Evolutionary conservation across 2,888 invertebrate species (phyloP).

Genomic region (Sminthurinus aureus): DNA sequence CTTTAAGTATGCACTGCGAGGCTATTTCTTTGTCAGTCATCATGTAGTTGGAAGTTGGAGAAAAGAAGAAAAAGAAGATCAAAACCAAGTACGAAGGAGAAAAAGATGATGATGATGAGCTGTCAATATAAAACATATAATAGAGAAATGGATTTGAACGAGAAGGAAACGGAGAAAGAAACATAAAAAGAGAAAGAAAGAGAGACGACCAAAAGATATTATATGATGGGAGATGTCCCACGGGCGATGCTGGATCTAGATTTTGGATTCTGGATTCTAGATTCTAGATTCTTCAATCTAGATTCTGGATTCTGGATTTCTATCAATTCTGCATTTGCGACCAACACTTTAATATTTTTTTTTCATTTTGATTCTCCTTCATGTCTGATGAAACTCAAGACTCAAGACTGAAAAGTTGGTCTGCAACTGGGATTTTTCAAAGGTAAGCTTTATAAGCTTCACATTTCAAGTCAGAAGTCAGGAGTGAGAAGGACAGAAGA

Average conservation of each 20-base stretch:
- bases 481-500: neutral
- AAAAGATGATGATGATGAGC: slow-evolving; percentile 37
- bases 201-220: neutral
- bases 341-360: slow-evolving; percentile 25
- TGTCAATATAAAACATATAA: slow-evolving; percentile 41
- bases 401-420: neutral
- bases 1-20: neutral
- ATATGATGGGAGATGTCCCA: slow-evolving; percentile 31
- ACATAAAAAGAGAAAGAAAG: neutral
- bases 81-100: neutral
- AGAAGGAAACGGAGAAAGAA: slow-evolving; percentile 8
- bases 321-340: slow-evolving; percentile 20
- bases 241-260: slow-evolving; percentile 31
- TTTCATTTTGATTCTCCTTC: neutral
- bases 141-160: slow-evolving; percentile 24
- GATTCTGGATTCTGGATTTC: neutral
- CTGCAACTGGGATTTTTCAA: neutral
- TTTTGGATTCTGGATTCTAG: neutral
- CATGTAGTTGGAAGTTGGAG: slow-evolving; percentile 18
- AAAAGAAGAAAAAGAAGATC: no score
- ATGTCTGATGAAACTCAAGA: neutral
- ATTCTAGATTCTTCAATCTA: neutral
- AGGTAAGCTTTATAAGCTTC: neutral
- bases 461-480: neutral
- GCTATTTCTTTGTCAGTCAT: slow-evolving; percentile 35